Percentiles rank a stretch among this genome's conserved stretches.
Conservation (phyloP, 2,888 invertebrate species). For the Meta bourneti region DNA sequence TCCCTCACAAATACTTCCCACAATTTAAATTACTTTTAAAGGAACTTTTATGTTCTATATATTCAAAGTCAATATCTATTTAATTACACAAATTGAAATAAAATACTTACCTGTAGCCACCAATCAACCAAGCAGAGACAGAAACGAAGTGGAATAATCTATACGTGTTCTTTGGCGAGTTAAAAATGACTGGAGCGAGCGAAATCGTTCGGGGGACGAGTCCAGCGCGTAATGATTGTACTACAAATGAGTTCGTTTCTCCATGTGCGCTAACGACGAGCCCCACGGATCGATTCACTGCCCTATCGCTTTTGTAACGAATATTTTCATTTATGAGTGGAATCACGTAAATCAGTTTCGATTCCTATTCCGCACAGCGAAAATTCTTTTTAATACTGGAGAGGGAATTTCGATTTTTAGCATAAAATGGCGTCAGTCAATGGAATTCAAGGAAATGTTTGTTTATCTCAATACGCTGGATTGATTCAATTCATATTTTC, state of each 20-base stretch:
- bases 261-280: slow-evolving; percentile 19
- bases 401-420: neutral
- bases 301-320: neutral
- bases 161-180: neutral
- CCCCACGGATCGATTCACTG: slow-evolving; percentile 30
- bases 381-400: neutral
- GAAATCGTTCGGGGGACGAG: neutral
- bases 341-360: slow-evolving; percentile 40
- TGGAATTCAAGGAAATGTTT: too few relatives aligned
- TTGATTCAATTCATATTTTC: too few relatives aligned
- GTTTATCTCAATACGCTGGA: too few relatives aligned
- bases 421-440: too few relatives aligned
- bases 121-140: neutral
- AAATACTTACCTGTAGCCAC: neutral
- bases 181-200: neutral
- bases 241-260: slow-evolving; percentile 45
- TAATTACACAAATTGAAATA: neutral
- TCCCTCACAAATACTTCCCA: too few relatives aligned
- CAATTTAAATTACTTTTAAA: too few relatives aligned
- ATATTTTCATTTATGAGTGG: slow-evolving; percentile 26
- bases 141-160: neutral
- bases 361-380: neutral
- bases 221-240: neutral
- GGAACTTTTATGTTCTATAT: too few relatives aligned
- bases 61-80: neutral